Evolutionary conservation across 1,140 invertebrate genomes (phyloP), one percentile per base, ranked within the genome.

Genomic region (Ridgeia piscesae): DNA sequence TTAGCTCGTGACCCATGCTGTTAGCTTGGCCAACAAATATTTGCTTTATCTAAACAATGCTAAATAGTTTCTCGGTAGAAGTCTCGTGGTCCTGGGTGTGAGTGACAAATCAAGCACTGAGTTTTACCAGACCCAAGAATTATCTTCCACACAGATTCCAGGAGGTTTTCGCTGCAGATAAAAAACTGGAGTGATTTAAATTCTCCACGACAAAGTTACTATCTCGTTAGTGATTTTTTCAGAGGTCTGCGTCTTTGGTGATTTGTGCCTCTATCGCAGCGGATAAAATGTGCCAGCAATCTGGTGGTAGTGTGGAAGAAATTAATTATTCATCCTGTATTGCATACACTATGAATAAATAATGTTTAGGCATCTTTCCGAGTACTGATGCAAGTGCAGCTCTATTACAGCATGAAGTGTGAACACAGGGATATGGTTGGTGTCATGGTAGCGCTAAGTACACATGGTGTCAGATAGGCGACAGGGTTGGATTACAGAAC

Each of bases 41-140:
- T 77, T 77, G 58, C 58, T 21, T 77, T 77, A 77, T 77, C 58
- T 77, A 77, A 77, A 77, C 58, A 77, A 77, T 77, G 58, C 58
- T 77, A 77, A 42, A 77, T 77, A 77, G 58, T 31, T 77, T 77
- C 58, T 21, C 27, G 17, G 58, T 77, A 77, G 58, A 77, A 31
- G 58, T 77, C 27, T 17, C 58, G 2, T 77, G 58, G 2, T 77
- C 58, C 6, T 77, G 58, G 14, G 17, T 77, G 58, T 77, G 58
- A 77, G 58, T 77, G 58, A 77, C 58, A 8, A 77, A 77, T 77
- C 58, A 77, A 4, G 2, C 58, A 27, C 11, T 21, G 58, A 77
- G 58, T 77, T 77, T 77, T 77, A 8, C 58, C 0, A 77, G 58
- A 77, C 4, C 27, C 17, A 31, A 27, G 58, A 21, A 77, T 77